A percentile compares a stretch with the other conserved stretches of the same genome.
Conservation (phyloP, 2,113 vertebrate species). For the Jaculus jaculus region DNA sequence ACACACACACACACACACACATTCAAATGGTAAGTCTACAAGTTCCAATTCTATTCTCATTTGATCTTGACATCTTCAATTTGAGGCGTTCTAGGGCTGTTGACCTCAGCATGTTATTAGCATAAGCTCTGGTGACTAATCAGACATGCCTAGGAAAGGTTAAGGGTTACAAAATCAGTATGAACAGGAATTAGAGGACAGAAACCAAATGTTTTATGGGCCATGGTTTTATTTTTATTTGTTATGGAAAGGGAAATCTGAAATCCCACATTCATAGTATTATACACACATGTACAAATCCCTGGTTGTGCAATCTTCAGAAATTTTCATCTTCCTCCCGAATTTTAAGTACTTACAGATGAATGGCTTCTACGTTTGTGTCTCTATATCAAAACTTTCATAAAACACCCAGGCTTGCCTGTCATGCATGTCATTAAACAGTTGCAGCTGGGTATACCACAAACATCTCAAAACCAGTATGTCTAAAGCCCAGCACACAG, state of each 20-base stretch:
- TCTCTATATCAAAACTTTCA: not conserved
- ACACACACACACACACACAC: too few species aligned
- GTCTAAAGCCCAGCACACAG: not conserved
- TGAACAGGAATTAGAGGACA: not conserved
- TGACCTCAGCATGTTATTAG: not conserved
- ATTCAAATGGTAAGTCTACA: not conserved
- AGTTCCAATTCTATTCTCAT: not conserved
- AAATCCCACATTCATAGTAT: not conserved
- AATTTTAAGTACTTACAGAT: not conserved
- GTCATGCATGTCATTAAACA: not conserved
- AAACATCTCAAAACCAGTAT: not conserved
- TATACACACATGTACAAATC: not conserved
- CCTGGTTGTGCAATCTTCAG: not conserved
- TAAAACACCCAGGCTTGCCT: not conserved
- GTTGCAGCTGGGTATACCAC: not conserved
- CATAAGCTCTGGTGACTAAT: not conserved
- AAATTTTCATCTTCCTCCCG: conserved; percentile 3
- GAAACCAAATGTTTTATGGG: not conserved
- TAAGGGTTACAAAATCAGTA: not conserved
- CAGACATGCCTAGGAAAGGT: not conserved
- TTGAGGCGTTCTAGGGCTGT: too few species aligned
- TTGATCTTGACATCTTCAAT: not conserved
- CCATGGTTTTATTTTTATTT: not conserved
- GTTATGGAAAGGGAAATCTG: not conserved
- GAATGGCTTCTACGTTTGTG: not conserved